Evolutionary conservation across 2,113 vertebrate genomes (phyloP), one percentile per base, ranked within the genome.

Genomic region (Uropsilus gracilis): DNA sequence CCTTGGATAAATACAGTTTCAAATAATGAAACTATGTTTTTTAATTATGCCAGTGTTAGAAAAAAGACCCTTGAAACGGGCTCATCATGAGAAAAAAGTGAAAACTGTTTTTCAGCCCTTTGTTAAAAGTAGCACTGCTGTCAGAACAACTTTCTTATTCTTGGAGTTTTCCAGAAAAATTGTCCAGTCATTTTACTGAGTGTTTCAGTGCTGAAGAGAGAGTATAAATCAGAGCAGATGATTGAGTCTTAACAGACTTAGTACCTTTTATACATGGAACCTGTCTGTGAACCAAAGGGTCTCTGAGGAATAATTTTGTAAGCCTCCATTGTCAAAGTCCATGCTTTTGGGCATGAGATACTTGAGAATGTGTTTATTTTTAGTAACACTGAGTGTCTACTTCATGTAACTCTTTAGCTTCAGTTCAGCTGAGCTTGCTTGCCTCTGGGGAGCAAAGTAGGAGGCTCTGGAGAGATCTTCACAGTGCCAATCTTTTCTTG

Each of bases 361-460:
- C 34, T 28, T 37, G 24, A 83, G 16, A 39, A 48, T 46, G 12
- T 73, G 8, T 66, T 82, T 95, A 77, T 69, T 90, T 93, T 64
- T 50, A 73, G 57, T 77, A 39, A 63, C 57, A 69, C 91, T 89
- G 80, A 63, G 91, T 82, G 96, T 71, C 86, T 95, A 71, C 64
- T 42, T 76, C 39, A 13, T 64, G 68, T 48, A 95, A 57, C 80
- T 96, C 92, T 86, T 96, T 96, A 92, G 11, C 18, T 16, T 82
- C 48, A 46, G 75, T 86, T 83, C 50, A 82, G 46, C 92, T 86
- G 88, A 71, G 55, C 73, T 94, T 86, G 92, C 18, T 2, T 69
- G 11, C 14, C 71, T 84, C 78, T 42, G 37, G 84, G 34, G 72
- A 91, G 24, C 55, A 72, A 50, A 6, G 16, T 9, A 57, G 61